phyloP scores from a whole-genome alignment of 2,797 vertebrate species.

The Sus cebifrons region DNA sequence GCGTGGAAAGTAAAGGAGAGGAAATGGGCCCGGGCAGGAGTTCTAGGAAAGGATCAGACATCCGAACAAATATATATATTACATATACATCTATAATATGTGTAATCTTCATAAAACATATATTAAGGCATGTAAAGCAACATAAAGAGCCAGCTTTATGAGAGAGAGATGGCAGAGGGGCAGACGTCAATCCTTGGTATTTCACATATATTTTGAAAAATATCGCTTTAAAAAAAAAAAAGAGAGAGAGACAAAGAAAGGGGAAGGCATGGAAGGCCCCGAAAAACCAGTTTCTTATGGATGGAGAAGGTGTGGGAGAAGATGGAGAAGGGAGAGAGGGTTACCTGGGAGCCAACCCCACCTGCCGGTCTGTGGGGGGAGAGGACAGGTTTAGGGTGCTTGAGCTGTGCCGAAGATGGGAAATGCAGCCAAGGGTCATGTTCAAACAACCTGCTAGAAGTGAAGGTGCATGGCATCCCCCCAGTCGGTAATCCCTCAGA shows the following conservation, averaged over 20 bases:
- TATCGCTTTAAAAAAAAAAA: conserved; percentile 62
- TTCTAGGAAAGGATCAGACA: conserved; percentile 82
- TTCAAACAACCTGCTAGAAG: conserved; percentile 14
- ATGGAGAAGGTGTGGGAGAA: background rate
- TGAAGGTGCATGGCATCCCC: background rate
- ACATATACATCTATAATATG: conserved; percentile 85
- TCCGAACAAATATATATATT: conserved; percentile 83
- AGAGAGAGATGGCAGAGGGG: conserved; percentile 32
- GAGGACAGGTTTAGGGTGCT: conserved; percentile 14
- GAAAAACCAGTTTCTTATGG: conserved; percentile 48
- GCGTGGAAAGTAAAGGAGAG: conserved; percentile 61
- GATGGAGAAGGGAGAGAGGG: background rate
- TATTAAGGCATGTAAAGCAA: conserved; percentile 93
- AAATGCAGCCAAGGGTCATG: background rate
- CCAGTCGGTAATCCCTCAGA: background rate
- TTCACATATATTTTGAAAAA: conserved; percentile 79
- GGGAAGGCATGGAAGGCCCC: conserved; percentile 58
- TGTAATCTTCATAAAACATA: conserved; percentile 90
- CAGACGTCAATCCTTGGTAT: conserved; percentile 68
- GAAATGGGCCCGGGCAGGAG: conserved; percentile 72
- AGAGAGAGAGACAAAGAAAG: conserved; percentile 23
- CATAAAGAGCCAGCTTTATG: conserved; percentile 91
- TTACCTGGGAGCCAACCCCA: background rate
- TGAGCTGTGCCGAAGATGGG: background rate
- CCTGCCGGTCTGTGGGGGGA: background rate